Evolutionary conservation across 2,888 invertebrate genomes (phyloP), one percentile per base, ranked within the genome.

Genomic region (Sussaba pulchella): DNA sequence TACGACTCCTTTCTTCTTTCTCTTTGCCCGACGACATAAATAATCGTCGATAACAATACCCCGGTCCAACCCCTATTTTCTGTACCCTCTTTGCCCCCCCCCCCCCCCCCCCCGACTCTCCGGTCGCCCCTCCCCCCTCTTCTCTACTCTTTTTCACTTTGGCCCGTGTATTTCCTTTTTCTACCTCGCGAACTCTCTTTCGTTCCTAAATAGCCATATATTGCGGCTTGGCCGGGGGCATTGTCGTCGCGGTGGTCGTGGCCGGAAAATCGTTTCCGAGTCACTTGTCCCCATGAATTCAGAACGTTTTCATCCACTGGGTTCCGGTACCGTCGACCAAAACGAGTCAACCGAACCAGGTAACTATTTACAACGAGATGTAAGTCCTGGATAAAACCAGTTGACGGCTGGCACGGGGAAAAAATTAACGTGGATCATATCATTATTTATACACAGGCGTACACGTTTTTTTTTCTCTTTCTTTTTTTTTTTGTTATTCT

Each of bases 41-140:
- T 84, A 84, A 83, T 84, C 82, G 74, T 78, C 73, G 57, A 73
- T 73, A 77, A 81, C 81, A 81, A 81, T 81, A 71, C n/a, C 14
- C 63, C 41, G 9, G 64, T 3, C 17, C 76, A 75, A 82, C 82
- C 82, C 67, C 66, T 71, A 61, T 70, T 76, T 78, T 67, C 72
- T 67, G 66, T 69, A 66, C 43, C 59, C 76, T 63, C 61, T 79
- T 79, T 80, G 76, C 14, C 17, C 75, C 76, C 69, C 78, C 64
- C 17, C 19, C 77, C 78, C 63, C 80, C 69, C 50, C 57, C 64
- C 70, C 71, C 41, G 76, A 78, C 81, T 83, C 85, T 78, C 57
- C n/a, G n/a, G n/a, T n/a, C n/a, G n/a, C n/a, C 78, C 63, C 80
- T 71, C 50, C 57, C 64, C 70, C 71, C 41, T 78, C 78, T 82